Conservation (phyloP, 1,140 invertebrate species). For the Zaprionus inermis region DNA sequence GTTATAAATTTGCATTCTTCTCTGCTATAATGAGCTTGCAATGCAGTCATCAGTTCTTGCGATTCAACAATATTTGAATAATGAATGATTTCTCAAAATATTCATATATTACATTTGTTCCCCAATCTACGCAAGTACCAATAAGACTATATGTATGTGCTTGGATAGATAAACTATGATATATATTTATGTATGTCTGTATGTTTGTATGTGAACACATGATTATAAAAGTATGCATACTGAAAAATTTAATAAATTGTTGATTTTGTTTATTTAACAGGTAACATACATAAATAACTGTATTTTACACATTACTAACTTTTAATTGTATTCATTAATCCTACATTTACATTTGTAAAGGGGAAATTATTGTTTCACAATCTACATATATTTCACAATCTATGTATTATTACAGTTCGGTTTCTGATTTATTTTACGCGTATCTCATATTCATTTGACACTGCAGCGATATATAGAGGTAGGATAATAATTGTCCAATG, state of each 20-base stretch:
- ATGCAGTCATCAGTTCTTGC: no score
- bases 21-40: no score
- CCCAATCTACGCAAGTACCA: neutral
- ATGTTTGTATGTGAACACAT: neutral
- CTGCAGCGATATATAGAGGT: constrained; percentile 74
- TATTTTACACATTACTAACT: constrained; percentile 54
- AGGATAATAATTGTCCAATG: constrained; percentile 79
- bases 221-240: constrained; percentile 6
- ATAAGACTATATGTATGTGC: neutral
- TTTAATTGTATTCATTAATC: constrained; percentile 46
- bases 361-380: constrained; percentile 78
- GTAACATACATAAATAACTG: constrained; percentile 51
- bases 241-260: constrained; percentile 25
- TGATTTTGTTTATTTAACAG: constrained; percentile 51
- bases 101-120: neutral
- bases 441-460: constrained; percentile 61
- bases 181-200: neutral
- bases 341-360: constrained; percentile 61
- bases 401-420: constrained; percentile 72
- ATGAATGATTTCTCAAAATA: neutral
- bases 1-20: no score
- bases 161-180: neutral
- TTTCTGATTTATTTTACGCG: constrained; percentile 52
- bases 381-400: constrained; percentile 46
- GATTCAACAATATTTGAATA: no score